Evolutionary conservation across 2,113 vertebrate species (phyloP), one percentile per base, ranked within the genome.

Genomic region (Eptatretus burgeri): DNA sequence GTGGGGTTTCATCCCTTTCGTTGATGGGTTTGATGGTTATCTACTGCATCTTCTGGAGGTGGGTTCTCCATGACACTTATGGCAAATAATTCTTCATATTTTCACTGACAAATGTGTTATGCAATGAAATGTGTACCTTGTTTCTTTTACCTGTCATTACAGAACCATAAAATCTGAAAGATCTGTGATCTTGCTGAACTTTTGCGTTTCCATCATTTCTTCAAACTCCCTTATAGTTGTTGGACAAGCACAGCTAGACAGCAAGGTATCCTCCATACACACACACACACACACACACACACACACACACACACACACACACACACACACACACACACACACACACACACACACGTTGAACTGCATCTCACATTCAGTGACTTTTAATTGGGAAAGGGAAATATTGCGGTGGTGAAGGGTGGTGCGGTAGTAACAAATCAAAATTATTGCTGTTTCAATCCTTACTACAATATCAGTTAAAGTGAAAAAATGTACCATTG

Each of bases 131-230:
- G 12, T 16, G 1, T 60, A 60, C 16, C 53, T 60, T 60, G 16
- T 60, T 1, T 60, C 19, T 60, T 60, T 20, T 20, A 17, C 13
- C 56, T 60, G 56, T 60, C 19, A 17, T 60, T 60, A 20, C 56
- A 60, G 56, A 20, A 17, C 56, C n/a, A 60, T 60, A n/a, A 60
- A 60, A 60, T 60, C 56, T 11, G 56, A 60, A 60, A 60, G 56
- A 13, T 60, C 56, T 60, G 56, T 60, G n/a, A 60, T 60, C 19
- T 60, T 60, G 56, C n/a, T 60, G n/a, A 60, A 60, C 56, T 60
- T 60, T 20, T 60, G 56, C 13, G 56, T 60, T 60, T 60, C 56
- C 56, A 60, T 60, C 56, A 60, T 60, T 20, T 60, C 19, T 17
- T 60, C 56, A n/a, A 60, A 60, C 56, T 60, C 56, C 56, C 56